Percentiles rank a stretch among this genome's conserved stretches.
phyloP scores from a whole-genome alignment of 2,797 vertebrate genomes.

The Poeciliopsis gracilis region DNA sequence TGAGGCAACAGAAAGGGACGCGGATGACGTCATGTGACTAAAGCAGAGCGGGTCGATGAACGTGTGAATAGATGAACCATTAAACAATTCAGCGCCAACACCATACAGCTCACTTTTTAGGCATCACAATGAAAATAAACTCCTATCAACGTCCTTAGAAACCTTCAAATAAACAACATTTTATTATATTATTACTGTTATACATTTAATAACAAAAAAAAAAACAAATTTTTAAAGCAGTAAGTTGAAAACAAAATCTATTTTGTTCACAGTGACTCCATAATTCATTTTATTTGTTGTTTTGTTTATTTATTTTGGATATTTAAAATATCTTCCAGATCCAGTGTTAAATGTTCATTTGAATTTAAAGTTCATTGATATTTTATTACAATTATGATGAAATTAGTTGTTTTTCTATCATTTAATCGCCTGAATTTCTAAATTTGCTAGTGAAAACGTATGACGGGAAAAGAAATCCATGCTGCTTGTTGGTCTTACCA shows the following conservation, averaged over 20 bases:
- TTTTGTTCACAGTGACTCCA: too few relatives aligned
- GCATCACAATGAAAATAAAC: not conserved
- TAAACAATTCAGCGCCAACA: constrained; percentile 13
- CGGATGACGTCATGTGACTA: constrained; percentile 10
- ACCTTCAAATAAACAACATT: not conserved
- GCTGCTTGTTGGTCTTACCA: constrained; percentile 84
- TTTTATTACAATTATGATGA: not conserved
- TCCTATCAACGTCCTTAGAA: not conserved
- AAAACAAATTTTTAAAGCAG: not conserved
- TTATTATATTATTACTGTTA: not conserved
- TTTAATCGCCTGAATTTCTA: not conserved
- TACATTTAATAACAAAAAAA: not conserved
- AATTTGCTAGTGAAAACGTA: not conserved
- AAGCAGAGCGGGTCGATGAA: constrained; percentile 38
- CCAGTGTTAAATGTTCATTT: too few relatives aligned
- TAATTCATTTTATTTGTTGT: too few relatives aligned
- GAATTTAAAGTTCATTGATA: too few relatives aligned
- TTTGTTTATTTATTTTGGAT: too few relatives aligned
- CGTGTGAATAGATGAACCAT: constrained; percentile 23
- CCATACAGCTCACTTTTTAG: not conserved
- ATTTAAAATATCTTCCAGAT: too few relatives aligned
- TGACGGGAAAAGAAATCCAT: not conserved
- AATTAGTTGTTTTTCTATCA: not conserved
- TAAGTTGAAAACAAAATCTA: not conserved
- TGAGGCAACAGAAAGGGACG: constrained; percentile 13